Base-by-base conservation (phyloP, 2,888 invertebrate species). In the Papilio demoleus region DNA sequence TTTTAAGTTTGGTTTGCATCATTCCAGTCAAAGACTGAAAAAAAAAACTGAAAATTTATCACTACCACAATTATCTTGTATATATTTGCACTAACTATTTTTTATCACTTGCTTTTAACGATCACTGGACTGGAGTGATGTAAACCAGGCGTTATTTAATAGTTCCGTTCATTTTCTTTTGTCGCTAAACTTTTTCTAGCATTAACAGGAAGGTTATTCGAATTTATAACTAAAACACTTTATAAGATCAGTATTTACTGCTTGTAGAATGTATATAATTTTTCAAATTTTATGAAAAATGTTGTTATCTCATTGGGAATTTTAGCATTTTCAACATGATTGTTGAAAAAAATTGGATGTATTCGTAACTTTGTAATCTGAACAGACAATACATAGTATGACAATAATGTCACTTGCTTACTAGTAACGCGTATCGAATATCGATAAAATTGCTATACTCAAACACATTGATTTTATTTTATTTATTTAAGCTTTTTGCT, bases 301-400 rank as follows among this genome's bases (percentile, higher is more conserved):
- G 4, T 42, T 42, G 31, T 31, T 31, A 4, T n/a, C 5, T 42
- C 42, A 42, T 5, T 42, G 17, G 8, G 42, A 42, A 11, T n/a
- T n/a, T 42, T 17, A 17, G 5, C 17, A 42, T 1, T 42, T 2
- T 47, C 47, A 22, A 47, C 47, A 22, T 22, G 4, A 47, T 47
- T 22, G 22, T 11, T 22, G 3, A 47, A 42, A 42, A n/a, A 31
- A 17, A 42, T 42, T 17, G n/a, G 1, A 42, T 42, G 42, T 17
- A 17, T 42, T 42, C 42, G 42, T 42, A 17, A 8, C 42, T 42
- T 42, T 42, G 42, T 17, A 47, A 47, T 47, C 22, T 22, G n/a
- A 53, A 31, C 24, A 53, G 27, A 50, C 31, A n/a, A 31, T 31
- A 24, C 50, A 50, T 50, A n/a, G n/a, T n/a, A 56, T 56, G 53